Percentiles rank a stretch among this genome's conserved stretches.
phyloP scores from a whole-genome alignment of 2,888 invertebrate species.

The Amphipyra tragopoginis region DNA sequence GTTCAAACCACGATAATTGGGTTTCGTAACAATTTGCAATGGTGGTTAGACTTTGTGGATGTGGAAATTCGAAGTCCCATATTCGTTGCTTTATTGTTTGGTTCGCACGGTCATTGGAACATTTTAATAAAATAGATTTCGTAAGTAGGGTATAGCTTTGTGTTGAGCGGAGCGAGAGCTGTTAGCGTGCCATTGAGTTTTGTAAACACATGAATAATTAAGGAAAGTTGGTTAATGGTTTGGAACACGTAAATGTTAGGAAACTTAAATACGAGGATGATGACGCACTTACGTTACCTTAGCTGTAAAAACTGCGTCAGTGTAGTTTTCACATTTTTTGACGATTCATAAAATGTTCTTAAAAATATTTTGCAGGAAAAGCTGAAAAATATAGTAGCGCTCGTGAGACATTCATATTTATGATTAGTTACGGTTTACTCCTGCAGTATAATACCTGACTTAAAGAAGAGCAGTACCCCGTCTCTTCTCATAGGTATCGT shows the following conservation, averaged over 20 bases:
- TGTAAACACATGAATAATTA: slow-evolving; percentile 43
- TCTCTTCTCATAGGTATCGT: too few species aligned
- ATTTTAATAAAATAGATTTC: slow-evolving; percentile 35
- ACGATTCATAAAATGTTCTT: neutral
- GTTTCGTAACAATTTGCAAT: slow-evolving; percentile 77
- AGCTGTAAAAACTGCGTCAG: neutral
- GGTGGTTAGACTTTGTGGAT: slow-evolving; percentile 61
- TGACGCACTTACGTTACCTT: slow-evolving; percentile 12
- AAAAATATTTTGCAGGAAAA: neutral
- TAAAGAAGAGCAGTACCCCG: too few species aligned
- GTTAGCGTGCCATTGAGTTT: slow-evolving; percentile 35
- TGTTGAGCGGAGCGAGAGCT: neutral
- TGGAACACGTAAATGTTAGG: slow-evolving; percentile 35
- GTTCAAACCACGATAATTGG: slow-evolving; percentile 74
- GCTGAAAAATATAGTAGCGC: neutral
- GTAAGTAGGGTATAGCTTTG: neutral
- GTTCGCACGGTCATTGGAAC: slow-evolving; percentile 31
- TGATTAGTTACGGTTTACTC: too few species aligned
- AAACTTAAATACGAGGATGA: slow-evolving; percentile 17
- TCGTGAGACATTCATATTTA: too few species aligned
- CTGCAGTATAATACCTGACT: too few species aligned
- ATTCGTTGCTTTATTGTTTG: slow-evolving; percentile 61
- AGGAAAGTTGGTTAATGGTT: slow-evolving; percentile 37
- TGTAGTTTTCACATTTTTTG: neutral
- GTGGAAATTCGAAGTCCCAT: slow-evolving; percentile 53